Evolutionary conservation across 1,140 invertebrate species (phyloP).

Genomic region (Colletes latitarsis): DNA sequence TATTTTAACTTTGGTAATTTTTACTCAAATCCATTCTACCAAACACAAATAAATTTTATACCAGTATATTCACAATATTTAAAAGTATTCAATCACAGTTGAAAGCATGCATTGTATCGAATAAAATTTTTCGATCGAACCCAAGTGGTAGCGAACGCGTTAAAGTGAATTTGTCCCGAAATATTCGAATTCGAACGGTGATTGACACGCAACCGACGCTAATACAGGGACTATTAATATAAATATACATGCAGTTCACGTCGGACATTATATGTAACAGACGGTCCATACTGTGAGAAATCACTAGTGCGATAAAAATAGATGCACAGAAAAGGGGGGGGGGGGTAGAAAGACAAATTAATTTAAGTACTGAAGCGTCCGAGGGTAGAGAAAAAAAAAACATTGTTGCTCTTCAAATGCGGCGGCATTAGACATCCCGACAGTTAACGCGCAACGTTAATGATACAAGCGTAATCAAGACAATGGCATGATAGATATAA

Average conservation of each 20-base stretch:
- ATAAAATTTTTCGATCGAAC: no score
- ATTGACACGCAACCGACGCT: slow-evolving; percentile 20
- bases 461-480: slow-evolving; percentile 62
- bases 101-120: no score
- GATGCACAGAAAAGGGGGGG: slow-evolving; percentile 20
- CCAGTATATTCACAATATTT: no score
- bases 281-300: slow-evolving; percentile 43
- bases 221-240: slow-evolving; percentile 43
- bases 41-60: no score
- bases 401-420: slow-evolving; percentile 27
- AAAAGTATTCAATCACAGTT: no score
- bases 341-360: slow-evolving; percentile 10
- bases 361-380: slow-evolving; percentile 46
- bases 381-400: slow-evolving; percentile 11
- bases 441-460: slow-evolving; percentile 63
- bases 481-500: slow-evolving; percentile 66
- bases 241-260: slow-evolving; percentile 57
- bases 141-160: no score
- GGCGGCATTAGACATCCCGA: slow-evolving; percentile 44
- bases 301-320: slow-evolving; percentile 50
- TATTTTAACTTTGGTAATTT: no score
- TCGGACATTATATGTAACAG: slow-evolving; percentile 56
- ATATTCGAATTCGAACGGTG: background rate
- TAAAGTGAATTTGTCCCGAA: background rate
- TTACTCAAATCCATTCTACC: no score